Evolutionary conservation across 2,888 invertebrate species (phyloP), one percentile per base, ranked within the genome.

Genomic region (Tiliacea aurago): DNA sequence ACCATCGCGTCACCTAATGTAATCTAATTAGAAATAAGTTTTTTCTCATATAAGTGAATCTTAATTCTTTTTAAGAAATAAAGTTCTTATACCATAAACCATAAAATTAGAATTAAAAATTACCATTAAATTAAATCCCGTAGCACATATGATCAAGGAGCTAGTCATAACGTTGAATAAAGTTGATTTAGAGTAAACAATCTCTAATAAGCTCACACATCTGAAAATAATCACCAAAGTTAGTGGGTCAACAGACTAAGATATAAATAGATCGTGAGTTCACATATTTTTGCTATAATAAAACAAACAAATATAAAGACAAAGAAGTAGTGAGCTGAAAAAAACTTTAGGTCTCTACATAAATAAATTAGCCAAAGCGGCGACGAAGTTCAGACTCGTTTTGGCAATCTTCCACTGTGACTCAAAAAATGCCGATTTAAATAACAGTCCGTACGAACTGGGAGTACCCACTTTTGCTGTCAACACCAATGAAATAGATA

Each of bases 51-150:
- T n/a, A n/a, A n/a, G n/a, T n/a, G n/a, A n/a, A n/a, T n/a, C n/a
- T n/a, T n/a, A n/a, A n/a, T n/a, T n/a, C n/a, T n/a, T n/a, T n/a
- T n/a, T n/a, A n/a, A n/a, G n/a, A n/a, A n/a, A n/a, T n/a, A n/a
- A n/a, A n/a, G n/a, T n/a, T n/a, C n/a, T n/a, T n/a, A n/a, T n/a
- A n/a, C n/a, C n/a, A n/a, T n/a, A n/a, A n/a, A n/a, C n/a, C n/a
- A n/a, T n/a, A n/a, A 18, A 73, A 55, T 56, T 45, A 37, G 37
- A 37, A 37, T 37, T 1, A 15, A 33, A 9, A 1, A 58, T 64
- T 74, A 94, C 94, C 90, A 88, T 86, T 0, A 92, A 78, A 80
- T 94, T 94, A 62, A 94, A 93, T 10, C 92, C 93, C 10, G 91
- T 86, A 9, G 91, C 87, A 69, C 94, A 94, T 70, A 94, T 91